Conservation (phyloP, 2,888 invertebrate genomes). For the Pilophorus perplexus region DNA sequence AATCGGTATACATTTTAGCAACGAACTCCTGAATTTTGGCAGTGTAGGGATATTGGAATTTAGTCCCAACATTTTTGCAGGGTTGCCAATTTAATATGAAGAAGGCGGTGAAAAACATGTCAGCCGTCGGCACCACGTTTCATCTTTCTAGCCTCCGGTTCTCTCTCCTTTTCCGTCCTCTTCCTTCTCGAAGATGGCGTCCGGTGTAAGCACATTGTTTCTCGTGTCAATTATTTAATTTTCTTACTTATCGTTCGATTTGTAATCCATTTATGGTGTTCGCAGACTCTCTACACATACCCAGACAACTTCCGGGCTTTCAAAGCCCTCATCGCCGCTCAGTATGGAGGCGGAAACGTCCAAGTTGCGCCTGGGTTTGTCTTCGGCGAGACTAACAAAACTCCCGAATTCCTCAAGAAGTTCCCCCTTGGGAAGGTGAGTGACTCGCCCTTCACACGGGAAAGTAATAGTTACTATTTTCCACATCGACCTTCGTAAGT, state of each 20-base stretch:
- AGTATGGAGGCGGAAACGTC: slow-evolving; percentile 87
- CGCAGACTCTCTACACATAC: slow-evolving; percentile 95
- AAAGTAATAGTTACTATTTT: not conserved
- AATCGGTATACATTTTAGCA: too few species aligned
- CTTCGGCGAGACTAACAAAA: slow-evolving; percentile 91
- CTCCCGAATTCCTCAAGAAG: slow-evolving; percentile 81
- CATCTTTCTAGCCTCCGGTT: too few species aligned
- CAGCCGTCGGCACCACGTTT: slow-evolving; percentile 18
- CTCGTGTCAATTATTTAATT: slow-evolving; percentile 1
- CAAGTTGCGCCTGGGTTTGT: slow-evolving; percentile 81
- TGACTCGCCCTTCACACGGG: not conserved
- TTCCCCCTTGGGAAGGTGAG: slow-evolving; percentile 94
- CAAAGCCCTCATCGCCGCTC: slow-evolving; percentile 96
- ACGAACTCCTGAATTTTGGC: too few species aligned
- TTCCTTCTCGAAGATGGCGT: slow-evolving; percentile 36
- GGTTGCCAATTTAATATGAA: not conserved
- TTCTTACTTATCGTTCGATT: not conserved
- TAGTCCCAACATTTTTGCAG: too few species aligned
- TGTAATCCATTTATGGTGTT: not conserved
- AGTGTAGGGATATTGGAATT: too few species aligned
- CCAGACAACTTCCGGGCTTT: slow-evolving; percentile 97
- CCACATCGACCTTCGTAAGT: not conserved
- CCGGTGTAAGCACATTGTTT: slow-evolving; percentile 35
- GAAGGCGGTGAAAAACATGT: not conserved
- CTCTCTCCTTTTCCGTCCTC: slow-evolving; percentile 21